Percentiles rank a stretch among this genome's conserved stretches.
phyloP scores from a whole-genome alignment of 2,113 vertebrate species.

The Sapayoa aenigma region DNA sequence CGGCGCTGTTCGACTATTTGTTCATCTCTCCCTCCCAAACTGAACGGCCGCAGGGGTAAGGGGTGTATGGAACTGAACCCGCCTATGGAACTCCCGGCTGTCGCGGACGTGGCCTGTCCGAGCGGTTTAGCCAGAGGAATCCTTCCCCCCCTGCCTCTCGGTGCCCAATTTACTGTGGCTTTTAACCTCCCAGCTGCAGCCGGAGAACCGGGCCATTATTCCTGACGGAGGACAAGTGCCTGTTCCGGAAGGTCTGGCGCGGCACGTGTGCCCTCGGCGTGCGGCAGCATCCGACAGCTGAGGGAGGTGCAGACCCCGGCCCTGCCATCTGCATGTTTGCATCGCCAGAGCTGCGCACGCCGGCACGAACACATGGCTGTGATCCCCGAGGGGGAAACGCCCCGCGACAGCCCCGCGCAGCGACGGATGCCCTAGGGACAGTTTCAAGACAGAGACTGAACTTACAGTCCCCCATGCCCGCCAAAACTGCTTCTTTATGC shows the following conservation, averaged over 20 bases:
- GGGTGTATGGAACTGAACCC: too few species aligned
- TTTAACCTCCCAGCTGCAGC: neutral
- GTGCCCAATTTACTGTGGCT: neutral
- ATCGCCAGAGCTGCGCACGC: neutral
- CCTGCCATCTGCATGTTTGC: slow-evolving; percentile 42
- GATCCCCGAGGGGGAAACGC: neutral
- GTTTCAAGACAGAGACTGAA: neutral
- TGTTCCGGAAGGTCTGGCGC: neutral
- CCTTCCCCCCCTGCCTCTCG: accelerated
- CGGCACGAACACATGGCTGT: slow-evolving; percentile 2
- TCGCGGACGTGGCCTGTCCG: neutral
- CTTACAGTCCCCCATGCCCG: accelerated
- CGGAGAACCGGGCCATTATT: neutral
- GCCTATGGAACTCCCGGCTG: neutral
- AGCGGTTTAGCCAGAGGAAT: neutral
- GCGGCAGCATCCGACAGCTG: neutral
- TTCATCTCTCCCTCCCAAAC: neutral
- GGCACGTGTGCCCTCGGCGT: neutral
- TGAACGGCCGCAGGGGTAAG: neutral
- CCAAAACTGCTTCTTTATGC: accelerated
- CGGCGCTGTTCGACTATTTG: neutral
- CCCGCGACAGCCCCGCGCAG: neutral
- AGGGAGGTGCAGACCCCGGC: neutral
- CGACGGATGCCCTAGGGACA: neutral
- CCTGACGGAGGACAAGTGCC: neutral